Conservation (phyloP, 2,797 vertebrate species). For the Vireo griseus region DNA sequence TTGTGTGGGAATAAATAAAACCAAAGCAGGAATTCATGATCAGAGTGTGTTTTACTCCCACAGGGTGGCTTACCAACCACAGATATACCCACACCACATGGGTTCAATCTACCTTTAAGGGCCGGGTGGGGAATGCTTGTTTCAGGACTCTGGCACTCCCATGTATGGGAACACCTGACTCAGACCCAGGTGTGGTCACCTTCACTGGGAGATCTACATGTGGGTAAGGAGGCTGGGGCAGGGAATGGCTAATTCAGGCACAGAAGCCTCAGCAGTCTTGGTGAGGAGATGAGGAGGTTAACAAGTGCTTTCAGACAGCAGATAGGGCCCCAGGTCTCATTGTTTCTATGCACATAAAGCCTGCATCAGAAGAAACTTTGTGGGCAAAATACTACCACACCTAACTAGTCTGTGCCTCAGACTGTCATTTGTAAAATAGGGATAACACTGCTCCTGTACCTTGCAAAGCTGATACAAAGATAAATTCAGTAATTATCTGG, state of each 20-base stretch:
- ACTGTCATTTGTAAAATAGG: background rate
- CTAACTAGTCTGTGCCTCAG: background rate
- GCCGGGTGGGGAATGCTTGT: background rate
- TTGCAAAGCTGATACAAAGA: background rate
- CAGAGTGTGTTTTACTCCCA: background rate
- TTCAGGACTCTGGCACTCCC: background rate
- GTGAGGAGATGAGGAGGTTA: background rate
- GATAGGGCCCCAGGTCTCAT: background rate
- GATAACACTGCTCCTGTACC: background rate
- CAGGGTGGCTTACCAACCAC: background rate
- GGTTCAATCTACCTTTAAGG: background rate
- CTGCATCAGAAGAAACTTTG: background rate
- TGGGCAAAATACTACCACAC: background rate
- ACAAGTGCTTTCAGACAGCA: background rate
- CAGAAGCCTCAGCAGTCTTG: background rate
- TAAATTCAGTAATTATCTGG: background rate
- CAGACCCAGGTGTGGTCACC: background rate
- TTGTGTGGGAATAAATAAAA: slow-evolving; percentile 28
- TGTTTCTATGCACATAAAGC: background rate
- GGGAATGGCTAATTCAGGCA: background rate
- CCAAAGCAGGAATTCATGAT: slow-evolving; percentile 7
- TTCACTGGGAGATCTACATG: background rate
- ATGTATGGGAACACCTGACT: background rate
- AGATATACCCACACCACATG: background rate
- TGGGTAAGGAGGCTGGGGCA: background rate